Evolutionary conservation across 2,888 invertebrate species (phyloP).

Genomic region (Flexamia atlantica): DNA sequence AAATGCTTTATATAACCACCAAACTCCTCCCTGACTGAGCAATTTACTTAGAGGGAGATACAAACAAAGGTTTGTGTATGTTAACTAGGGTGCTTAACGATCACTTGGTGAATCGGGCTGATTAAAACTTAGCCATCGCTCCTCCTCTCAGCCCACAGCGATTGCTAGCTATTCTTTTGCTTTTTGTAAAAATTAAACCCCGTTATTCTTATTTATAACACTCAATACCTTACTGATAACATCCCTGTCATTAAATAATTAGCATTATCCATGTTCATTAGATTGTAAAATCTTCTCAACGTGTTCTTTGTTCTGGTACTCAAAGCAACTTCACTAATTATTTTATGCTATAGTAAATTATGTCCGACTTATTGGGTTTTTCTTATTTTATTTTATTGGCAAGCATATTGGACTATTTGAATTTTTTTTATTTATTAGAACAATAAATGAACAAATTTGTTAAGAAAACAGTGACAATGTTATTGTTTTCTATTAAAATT

Average conservation of each 20-base stretch:
- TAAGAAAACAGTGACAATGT: too few species aligned
- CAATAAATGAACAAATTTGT: too few species aligned
- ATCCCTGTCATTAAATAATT: not conserved
- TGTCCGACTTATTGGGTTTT: too few species aligned
- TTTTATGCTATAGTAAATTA: too few species aligned
- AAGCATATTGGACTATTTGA: too few species aligned
- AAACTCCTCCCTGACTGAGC: constrained; percentile 1
- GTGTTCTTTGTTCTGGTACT: too few species aligned
- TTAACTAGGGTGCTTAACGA: constrained; percentile 47
- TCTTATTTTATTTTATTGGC: too few species aligned
- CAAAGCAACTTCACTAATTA: too few species aligned
- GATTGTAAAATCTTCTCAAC: not conserved
- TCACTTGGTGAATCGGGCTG: constrained; percentile 24
- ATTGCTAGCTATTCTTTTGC: not conserved
- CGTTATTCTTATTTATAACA: not conserved
- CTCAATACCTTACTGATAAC: too few species aligned
- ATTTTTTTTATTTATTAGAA: too few species aligned
- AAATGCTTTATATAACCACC: constrained; percentile 15
- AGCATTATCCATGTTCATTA: not conserved
- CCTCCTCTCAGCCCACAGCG: not conserved
- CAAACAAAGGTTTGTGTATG: constrained; percentile 56
- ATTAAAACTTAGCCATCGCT: constrained; percentile 20
- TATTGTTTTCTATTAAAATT: too few species aligned
- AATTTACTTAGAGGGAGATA: constrained; percentile 25
- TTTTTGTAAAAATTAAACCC: not conserved